phyloP scores from a whole-genome alignment of 1,140 invertebrate genomes.

The Drosophila nasuta region DNA sequence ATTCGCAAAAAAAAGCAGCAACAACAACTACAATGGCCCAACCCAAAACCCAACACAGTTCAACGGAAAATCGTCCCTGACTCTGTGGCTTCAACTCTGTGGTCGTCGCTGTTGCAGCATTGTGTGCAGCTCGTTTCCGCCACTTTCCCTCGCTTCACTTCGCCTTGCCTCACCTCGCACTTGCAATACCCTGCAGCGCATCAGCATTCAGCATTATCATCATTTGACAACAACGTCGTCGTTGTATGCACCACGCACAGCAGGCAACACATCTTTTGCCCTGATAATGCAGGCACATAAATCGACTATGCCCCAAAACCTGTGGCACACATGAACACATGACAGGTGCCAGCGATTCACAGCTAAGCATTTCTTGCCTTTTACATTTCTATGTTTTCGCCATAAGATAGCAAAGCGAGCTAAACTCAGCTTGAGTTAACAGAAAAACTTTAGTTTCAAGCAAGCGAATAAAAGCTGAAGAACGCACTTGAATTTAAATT shows the following conservation, averaged over 20 bases:
- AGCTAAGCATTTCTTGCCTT: background rate
- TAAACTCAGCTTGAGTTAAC: background rate
- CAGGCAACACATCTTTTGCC: background rate
- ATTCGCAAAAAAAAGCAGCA: slow-evolving; percentile 65
- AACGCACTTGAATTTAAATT: too few species aligned
- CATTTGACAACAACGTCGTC: background rate
- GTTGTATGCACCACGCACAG: slow-evolving; percentile 18
- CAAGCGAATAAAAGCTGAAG: too few species aligned
- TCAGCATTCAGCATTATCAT: slow-evolving; percentile 9
- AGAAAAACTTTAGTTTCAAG: too few species aligned
- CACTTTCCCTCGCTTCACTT: slow-evolving; percentile 11
- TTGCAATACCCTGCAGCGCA: slow-evolving; percentile 35
- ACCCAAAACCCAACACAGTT: slow-evolving; percentile 28
- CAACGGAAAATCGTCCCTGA: slow-evolving; percentile 63
- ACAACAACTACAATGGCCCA: slow-evolving; percentile 30
- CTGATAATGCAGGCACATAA: slow-evolving; percentile 26
- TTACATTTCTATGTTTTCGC: background rate
- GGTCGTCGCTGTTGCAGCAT: slow-evolving; percentile 38
- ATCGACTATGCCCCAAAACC: background rate
- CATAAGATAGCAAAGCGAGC: background rate
- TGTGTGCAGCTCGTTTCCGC: slow-evolving; percentile 74
- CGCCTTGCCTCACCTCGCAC: slow-evolving; percentile 22
- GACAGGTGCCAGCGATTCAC: slow-evolving; percentile 3
- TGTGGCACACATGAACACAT: background rate
- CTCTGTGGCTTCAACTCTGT: slow-evolving; percentile 48